phyloP scores from a whole-genome alignment of 92 coral and sea anemone genomes.

The Parazoanthus darwini region DNA sequence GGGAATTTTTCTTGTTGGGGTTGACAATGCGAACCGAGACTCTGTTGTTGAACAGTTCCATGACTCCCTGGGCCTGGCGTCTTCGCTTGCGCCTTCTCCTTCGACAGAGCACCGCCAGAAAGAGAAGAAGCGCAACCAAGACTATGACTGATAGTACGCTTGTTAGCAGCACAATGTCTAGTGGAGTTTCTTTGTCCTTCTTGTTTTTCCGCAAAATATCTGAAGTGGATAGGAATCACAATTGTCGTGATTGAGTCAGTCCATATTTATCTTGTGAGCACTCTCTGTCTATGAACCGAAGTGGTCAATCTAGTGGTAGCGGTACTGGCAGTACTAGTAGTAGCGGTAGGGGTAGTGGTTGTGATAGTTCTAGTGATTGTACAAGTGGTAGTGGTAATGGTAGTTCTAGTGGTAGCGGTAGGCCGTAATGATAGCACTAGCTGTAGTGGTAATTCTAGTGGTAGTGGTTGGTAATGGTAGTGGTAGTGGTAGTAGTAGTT shows the following conservation, averaged over 20 bases:
- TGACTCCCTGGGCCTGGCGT: constrained; percentile 48
- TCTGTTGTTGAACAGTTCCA: constrained; percentile 42
- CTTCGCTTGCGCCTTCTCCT: constrained; percentile 67
- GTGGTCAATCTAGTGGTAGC: no score
- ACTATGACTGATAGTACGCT: constrained; percentile 16
- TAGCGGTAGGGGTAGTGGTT: no score
- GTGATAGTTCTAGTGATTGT: no score
- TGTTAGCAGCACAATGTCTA: neutral
- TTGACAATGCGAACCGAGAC: constrained; percentile 81
- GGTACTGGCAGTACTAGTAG: no score
- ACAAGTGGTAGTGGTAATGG: no score
- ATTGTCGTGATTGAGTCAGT: neutral
- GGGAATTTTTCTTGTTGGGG: constrained; percentile 80
- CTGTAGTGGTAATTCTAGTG: no score
- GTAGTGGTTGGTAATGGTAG: no score
- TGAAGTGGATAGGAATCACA: neutral
- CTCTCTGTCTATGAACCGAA: no score
- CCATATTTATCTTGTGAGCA: no score
- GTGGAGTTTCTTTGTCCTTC: neutral
- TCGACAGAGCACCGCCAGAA: constrained; percentile 60
- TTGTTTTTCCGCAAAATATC: constrained; percentile 26
- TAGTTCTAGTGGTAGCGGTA: no score
- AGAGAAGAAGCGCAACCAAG: constrained; percentile 43
- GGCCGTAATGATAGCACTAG: no score
- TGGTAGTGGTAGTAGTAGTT: neutral